Conservation (phyloP, 2,797 vertebrate species). For the Malurus leucopterus region DNA sequence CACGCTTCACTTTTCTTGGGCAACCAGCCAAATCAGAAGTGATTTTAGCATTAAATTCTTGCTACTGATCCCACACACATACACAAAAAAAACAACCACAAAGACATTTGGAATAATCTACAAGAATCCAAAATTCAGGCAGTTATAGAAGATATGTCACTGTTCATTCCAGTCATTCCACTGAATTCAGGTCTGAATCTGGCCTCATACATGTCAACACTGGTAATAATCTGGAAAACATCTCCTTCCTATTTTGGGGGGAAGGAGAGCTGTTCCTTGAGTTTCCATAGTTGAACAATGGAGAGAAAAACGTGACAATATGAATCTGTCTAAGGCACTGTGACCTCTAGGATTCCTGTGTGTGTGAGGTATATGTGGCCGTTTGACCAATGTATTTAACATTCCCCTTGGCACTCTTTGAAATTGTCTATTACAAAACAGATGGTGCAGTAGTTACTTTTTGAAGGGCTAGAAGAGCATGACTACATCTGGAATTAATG, state of each 20-base stretch:
- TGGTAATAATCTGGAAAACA: constrained; percentile 1
- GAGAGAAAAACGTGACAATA: constrained; percentile 23
- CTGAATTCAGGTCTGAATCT: background rate
- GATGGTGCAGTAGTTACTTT: constrained; percentile 57
- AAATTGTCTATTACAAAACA: constrained; percentile 57
- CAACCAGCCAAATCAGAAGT: background rate
- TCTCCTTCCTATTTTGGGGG: background rate
- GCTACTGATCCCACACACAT: background rate
- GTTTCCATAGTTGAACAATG: background rate
- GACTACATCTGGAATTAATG: constrained; percentile 51
- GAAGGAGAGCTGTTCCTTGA: background rate
- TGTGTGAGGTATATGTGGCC: constrained; percentile 21
- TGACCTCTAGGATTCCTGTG: constrained; percentile 39
- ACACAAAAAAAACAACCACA: background rate
- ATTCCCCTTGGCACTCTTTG: constrained; percentile 45
- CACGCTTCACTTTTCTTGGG: background rate
- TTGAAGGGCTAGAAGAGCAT: constrained; percentile 44
- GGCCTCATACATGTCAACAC: background rate
- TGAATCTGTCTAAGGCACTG: constrained; percentile 25
- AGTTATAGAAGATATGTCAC: background rate
- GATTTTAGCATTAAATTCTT: background rate
- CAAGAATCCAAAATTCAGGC: background rate
- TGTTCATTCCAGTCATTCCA: background rate
- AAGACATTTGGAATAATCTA: background rate
- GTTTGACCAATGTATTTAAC: constrained; percentile 45